These are phyloP conservation scores for Microplitis mediator DNA, from an alignment of 1,140 invertebrate species.

Conservation along the genomic window DNA sequence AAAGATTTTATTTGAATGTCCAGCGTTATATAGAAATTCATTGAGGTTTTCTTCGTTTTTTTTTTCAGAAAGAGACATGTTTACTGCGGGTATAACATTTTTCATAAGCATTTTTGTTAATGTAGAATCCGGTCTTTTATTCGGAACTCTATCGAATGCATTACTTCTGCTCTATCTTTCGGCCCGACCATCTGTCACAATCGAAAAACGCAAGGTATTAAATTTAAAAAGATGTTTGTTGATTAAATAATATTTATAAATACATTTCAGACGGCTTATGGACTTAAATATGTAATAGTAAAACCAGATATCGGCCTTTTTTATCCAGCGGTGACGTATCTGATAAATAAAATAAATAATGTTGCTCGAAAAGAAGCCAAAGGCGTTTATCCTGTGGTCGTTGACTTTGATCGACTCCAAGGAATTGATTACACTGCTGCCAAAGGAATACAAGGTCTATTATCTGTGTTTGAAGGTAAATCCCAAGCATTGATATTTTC, in stretches of 20 bases:
- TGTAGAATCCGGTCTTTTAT: conserved; percentile 72
- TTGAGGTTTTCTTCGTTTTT: no score
- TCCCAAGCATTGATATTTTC: conserved; percentile 51
- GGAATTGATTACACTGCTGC: conserved; percentile 70
- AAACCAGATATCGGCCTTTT: conserved; percentile 68
- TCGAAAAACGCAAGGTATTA: conserved; percentile 55
- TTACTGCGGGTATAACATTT: conserved; percentile 67
- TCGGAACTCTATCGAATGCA: conserved; percentile 68
- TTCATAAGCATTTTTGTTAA: conserved; percentile 65
- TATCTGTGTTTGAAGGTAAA: conserved; percentile 47
- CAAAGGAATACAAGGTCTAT: conserved; percentile 57
- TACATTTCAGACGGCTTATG: conserved; percentile 44
- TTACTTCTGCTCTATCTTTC: conserved; percentile 67
- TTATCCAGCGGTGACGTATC: conserved; percentile 69
- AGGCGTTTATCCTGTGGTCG: conserved; percentile 61
- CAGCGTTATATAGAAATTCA: background rate
- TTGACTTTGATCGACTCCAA: conserved; percentile 67
- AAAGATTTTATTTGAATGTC: background rate
- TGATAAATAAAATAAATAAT: conserved; percentile 62
- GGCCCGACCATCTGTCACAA: conserved; percentile 54
- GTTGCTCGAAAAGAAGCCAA: conserved; percentile 50
- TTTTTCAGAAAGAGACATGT: conserved; percentile 67
- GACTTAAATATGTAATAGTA: conserved; percentile 63
- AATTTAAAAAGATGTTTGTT: conserved; percentile 24
- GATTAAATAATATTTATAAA: conserved; percentile 13